A percentile compares a stretch with the other conserved stretches of the same genome.
phyloP scores from a whole-genome alignment of 2,888 invertebrate genomes.

The Chrysina gloriosa region DNA sequence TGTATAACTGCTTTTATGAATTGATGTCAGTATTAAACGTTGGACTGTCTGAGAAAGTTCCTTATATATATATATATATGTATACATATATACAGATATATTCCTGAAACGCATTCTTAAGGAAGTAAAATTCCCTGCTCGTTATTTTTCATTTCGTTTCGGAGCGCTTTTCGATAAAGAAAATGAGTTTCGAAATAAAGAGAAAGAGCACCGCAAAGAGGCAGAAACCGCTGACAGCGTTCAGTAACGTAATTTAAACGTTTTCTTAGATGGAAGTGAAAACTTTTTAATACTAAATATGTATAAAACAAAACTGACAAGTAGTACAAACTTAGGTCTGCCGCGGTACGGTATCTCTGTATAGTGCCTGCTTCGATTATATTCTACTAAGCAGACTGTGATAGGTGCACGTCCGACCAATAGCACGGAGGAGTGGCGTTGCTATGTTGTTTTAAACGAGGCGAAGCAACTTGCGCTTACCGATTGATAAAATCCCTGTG shows the following conservation, averaged over 20 bases:
- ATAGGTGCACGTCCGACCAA: slow-evolving; percentile 54
- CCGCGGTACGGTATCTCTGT: slow-evolving; percentile 53
- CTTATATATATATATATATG: background rate
- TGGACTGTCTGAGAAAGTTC: slow-evolving; percentile 18
- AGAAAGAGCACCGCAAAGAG: background rate
- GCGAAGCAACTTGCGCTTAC: slow-evolving; percentile 35
- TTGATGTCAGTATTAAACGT: slow-evolving; percentile 10
- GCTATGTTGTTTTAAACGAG: slow-evolving; percentile 51
- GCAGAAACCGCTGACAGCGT: background rate
- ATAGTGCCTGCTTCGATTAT: slow-evolving; percentile 52
- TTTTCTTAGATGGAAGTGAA: slow-evolving; percentile 30
- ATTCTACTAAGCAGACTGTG: slow-evolving; percentile 52
- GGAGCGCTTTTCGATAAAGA: background rate
- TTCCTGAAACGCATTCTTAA: background rate
- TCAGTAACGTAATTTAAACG: slow-evolving; percentile 16
- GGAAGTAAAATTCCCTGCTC: background rate
- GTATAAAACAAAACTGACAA: slow-evolving; percentile 48
- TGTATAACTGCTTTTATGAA: background rate
- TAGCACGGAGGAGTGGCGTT: slow-evolving; percentile 51
- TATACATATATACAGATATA: background rate
- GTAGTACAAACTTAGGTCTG: slow-evolving; percentile 45
- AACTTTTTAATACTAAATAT: slow-evolving; percentile 41
- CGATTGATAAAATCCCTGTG: slow-evolving; percentile 22
- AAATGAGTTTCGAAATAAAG: slow-evolving; percentile 5
- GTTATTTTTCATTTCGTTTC: slow-evolving; percentile 13